Percentiles rank a stretch among this genome's conserved stretches.
Evolutionary conservation across 2,888 invertebrate genomes (phyloP).

Genomic region (Heteromurus nitidus): DNA sequence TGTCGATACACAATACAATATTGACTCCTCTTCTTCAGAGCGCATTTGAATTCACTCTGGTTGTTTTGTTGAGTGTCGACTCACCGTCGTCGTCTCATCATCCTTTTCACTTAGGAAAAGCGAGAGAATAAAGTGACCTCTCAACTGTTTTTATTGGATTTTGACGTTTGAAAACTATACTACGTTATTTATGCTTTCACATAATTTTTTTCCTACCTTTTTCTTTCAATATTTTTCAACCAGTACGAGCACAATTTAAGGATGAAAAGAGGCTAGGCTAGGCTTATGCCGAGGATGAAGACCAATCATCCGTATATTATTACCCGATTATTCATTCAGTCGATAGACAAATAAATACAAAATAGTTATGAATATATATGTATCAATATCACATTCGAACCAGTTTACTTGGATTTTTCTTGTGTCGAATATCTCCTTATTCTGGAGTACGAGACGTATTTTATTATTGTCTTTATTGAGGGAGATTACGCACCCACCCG

Average conservation of each 20-base stretch:
- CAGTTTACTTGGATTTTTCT: too few species aligned
- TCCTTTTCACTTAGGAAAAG: neutral
- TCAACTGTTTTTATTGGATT: constrained; percentile 48
- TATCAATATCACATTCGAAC: too few species aligned
- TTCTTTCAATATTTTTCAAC: too few species aligned
- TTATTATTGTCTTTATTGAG: too few species aligned
- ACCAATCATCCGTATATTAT: too few species aligned
- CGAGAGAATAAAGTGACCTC: neutral
- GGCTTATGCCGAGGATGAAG: too few species aligned
- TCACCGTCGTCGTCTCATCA: neutral
- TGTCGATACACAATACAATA: constrained; percentile 32
- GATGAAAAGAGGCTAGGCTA: neutral
- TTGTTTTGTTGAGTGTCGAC: constrained; percentile 20
- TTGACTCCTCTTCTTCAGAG: neutral
- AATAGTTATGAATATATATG: too few species aligned
- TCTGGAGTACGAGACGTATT: too few species aligned
- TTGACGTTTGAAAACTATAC: constrained; percentile 45
- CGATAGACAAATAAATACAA: too few species aligned
- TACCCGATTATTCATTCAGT: too few species aligned
- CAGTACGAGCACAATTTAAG: too few species aligned
- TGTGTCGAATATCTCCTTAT: too few species aligned
- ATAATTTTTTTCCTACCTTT: constrained; percentile 29
- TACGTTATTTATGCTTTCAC: constrained; percentile 42
- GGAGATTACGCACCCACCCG: neutral
- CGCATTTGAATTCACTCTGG: neutral